Base-by-base conservation (phyloP, 1,140 invertebrate species). In the Ganaspis sp. region DNA sequence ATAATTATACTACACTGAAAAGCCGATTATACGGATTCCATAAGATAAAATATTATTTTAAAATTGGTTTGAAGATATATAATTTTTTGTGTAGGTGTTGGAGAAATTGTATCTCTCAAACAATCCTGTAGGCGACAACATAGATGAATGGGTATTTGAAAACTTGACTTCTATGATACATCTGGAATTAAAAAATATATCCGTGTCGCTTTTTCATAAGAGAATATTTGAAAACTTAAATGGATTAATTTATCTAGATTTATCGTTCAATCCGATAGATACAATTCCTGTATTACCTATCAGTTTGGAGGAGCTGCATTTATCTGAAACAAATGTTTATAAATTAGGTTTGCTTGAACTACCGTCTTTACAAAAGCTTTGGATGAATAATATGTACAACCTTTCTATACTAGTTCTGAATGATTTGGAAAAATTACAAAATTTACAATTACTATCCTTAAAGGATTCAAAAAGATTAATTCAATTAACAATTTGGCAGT, bases 101-200 rank as follows among this genome's bases (percentile, higher is more conserved):
- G 83, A 89, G 34, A 85, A 85, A 78, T 83, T 91, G 4, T 89
- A 88, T 4, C 19, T 91, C 5, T 86, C 90, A 0, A 81, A 85
- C 17, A 91, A 91, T 77, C 90, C 90, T 5, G 84, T 91, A 15
- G 77, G 72, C 11, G 86, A 91, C 5, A 85, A 85, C 1, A 87
- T 91, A 8, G 89, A 91, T 53, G 86, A 90, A 23, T 84, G 79
- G 4, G 87, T 89, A 1, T 91, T 91, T 58, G 83, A 75, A 83
- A 85, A 84, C 37, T 76, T 90, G 21, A 79, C 26, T 9, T 40
- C 78, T 17, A 37, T 91, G 3, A 82, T 76, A 45, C 85, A 87
- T 23, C 76, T 91, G 9, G 85, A 87, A 17, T 42, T 91, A 23
- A 85, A 79, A 70, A 90, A 91, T 26, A 53, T 91, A 6, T 88